These are phyloP conservation scores for Morus bassanus DNA, from an alignment of 2,797 vertebrate species.

Conservation along the genomic window DNA sequence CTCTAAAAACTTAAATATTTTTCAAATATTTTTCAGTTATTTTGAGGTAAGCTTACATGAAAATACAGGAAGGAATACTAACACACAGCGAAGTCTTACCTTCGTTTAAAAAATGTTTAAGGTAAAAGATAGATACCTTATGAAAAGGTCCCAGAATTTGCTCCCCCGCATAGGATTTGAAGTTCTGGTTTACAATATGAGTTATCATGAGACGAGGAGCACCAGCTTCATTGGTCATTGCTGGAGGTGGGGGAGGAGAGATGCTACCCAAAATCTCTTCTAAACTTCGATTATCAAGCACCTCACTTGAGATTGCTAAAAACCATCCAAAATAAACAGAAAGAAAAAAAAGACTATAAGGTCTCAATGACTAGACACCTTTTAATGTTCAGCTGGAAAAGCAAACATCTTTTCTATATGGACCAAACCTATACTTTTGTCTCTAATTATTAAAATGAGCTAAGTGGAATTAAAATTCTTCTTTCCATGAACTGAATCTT, in stretches of 20 bases:
- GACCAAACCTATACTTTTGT: background rate
- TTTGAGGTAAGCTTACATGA: background rate
- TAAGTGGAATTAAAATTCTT: background rate
- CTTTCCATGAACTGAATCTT: background rate
- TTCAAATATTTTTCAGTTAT: background rate
- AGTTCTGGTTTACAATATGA: constrained; percentile 97
- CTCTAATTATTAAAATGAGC: background rate
- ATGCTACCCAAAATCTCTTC: constrained; percentile 97
- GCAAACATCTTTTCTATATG: background rate
- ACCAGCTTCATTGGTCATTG: constrained; percentile 97
- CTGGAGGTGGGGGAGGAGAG: constrained; percentile 94
- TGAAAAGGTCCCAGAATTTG: constrained; percentile 96
- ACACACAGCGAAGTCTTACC: background rate
- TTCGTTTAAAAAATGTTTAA: background rate
- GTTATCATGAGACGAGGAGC: constrained; percentile 99
- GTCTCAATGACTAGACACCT: constrained; percentile 4
- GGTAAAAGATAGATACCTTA: constrained; percentile 83
- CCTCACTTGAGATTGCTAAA: constrained; percentile 76
- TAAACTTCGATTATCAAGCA: constrained; percentile 89
- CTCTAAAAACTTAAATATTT: background rate
- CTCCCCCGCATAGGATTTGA: constrained; percentile 96
- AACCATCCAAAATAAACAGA: constrained; percentile 47
- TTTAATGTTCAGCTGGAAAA: background rate
- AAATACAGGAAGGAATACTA: constrained; percentile 3
- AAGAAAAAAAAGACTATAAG: background rate